Conservation (phyloP, 2,797 vertebrate species). For the Gambusia yucatana region DNA sequence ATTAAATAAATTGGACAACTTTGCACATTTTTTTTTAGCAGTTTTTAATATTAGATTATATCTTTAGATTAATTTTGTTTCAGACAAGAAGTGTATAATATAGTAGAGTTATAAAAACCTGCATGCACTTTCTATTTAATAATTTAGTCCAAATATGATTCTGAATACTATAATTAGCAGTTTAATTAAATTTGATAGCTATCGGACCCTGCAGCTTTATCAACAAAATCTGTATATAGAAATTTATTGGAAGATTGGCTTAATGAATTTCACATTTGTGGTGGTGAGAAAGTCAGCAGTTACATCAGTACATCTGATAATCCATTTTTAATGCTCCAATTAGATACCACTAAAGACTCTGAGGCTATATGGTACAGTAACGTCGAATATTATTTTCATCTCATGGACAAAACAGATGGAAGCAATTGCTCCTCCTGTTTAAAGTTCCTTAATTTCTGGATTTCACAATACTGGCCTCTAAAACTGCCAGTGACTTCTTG, state of each 20-base stretch:
- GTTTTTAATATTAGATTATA: not conserved
- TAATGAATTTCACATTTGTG: conserved; percentile 74
- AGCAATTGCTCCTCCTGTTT: conserved; percentile 31
- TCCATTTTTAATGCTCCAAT: conserved; percentile 56
- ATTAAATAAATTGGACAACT: not conserved
- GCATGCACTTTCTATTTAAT: conserved; percentile 21
- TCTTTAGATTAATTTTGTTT: not conserved
- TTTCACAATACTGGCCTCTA: not conserved
- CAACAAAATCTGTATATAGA: conserved; percentile 65
- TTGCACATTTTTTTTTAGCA: not conserved
- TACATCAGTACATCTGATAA: conserved; percentile 62
- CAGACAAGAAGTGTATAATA: not conserved
- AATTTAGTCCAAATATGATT: conserved; percentile 61
- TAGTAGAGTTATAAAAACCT: not conserved
- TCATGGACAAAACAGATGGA: conserved; percentile 13
- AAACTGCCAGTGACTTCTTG: not conserved
- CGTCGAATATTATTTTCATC: conserved; percentile 17
- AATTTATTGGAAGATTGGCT: conserved; percentile 58
- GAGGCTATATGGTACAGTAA: conserved; percentile 19
- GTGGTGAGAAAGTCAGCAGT: conserved; percentile 63
- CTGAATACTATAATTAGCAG: conserved; percentile 69
- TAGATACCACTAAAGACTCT: conserved; percentile 40
- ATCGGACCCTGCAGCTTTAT: conserved; percentile 68
- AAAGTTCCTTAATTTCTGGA: not conserved
- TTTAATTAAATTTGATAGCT: conserved; percentile 77